Base-by-base conservation (phyloP, 2,888 invertebrate species). In the Camponotus fellah region DNA sequence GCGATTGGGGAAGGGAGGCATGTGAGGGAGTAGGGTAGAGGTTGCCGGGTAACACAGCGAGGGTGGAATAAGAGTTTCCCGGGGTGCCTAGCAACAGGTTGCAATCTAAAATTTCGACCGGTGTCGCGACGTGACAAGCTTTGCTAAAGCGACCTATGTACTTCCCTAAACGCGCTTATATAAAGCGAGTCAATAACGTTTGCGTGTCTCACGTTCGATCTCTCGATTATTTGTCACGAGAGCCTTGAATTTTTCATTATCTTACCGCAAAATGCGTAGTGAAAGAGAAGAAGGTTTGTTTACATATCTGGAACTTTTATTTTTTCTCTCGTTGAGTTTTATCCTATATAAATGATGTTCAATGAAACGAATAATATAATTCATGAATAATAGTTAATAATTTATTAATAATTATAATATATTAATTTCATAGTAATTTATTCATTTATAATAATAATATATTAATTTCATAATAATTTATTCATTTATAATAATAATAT, bases 21-120 rank as follows among this genome's bases (percentile, higher is more conserved):
- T 37, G 26, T 26, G 12, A 6, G 66, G 12, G 82, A 83, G 68
- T 71, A 75, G 40, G 46, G 40, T 85, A 82, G 62, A 76, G 83
- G 88, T 89, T 89, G 89, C 88, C 75, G 89, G 88, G 89, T 89
- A 90, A 90, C 87, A 88, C 84, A 71, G 83, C 32, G 62, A 84
- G 89, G 83, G 90, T 88, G 86, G 89, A 91, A 89, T 91, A 91
- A 92, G 92, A 91, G 91, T 86, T 91, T 91, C 91, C 91, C 89
- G 92, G 92, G 92, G 92, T 92, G 92, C 93, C 92, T 94, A 92
- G 94, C 94, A 94, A 94, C 94, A 94, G 94, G 94, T 94, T 93
- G 93, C 92, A 92, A 92, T 91, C 91, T 91, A 91, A 92, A 93
- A 92, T 93, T 92, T 90, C 86, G 88, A 86, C 88, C 87, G 72